These are phyloP conservation scores for Tortrix viridana DNA, from an alignment of 2,888 invertebrate species.

Conservation along the genomic window DNA sequence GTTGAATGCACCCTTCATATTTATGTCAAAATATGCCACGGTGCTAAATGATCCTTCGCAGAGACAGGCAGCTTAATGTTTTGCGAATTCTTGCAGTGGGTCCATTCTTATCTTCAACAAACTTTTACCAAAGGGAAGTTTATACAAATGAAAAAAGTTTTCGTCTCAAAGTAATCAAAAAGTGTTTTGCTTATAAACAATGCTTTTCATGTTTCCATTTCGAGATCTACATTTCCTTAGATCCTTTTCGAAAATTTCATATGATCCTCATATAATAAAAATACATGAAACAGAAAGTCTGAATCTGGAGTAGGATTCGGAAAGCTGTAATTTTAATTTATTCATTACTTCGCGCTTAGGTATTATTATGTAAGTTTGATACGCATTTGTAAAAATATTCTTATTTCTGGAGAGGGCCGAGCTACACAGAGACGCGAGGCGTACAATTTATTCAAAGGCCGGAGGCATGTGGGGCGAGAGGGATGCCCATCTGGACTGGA, in stretches of 20 bases:
- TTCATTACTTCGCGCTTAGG: conserved; percentile 15
- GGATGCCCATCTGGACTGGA: conserved; percentile 48
- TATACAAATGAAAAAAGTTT: conserved; percentile 35
- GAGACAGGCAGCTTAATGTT: conserved; percentile 13
- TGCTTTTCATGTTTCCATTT: conserved; percentile 23
- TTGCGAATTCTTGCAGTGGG: conserved; percentile 18
- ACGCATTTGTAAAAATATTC: conserved; percentile 36
- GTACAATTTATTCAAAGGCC: conserved; percentile 60
- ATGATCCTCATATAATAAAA: too few species aligned
- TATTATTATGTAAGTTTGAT: neutral
- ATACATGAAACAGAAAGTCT: too few species aligned
- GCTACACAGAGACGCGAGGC: conserved; percentile 20
- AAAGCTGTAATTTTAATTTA: conserved; percentile 10
- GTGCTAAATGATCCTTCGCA: too few species aligned
- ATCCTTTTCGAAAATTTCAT: neutral
- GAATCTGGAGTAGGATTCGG: neutral
- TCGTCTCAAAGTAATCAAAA: conserved; percentile 33
- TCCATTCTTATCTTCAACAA: conserved; percentile 16
- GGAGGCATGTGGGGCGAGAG: conserved; percentile 46
- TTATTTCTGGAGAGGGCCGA: conserved; percentile 12
- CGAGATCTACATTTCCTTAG: neutral
- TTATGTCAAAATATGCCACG: too few species aligned
- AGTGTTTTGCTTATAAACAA: conserved; percentile 31
- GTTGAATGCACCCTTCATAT: too few species aligned
- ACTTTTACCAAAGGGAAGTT: conserved; percentile 28